Conservation (phyloP, 2,797 vertebrate genomes). For the Typhlichthys subterraneus region DNA sequence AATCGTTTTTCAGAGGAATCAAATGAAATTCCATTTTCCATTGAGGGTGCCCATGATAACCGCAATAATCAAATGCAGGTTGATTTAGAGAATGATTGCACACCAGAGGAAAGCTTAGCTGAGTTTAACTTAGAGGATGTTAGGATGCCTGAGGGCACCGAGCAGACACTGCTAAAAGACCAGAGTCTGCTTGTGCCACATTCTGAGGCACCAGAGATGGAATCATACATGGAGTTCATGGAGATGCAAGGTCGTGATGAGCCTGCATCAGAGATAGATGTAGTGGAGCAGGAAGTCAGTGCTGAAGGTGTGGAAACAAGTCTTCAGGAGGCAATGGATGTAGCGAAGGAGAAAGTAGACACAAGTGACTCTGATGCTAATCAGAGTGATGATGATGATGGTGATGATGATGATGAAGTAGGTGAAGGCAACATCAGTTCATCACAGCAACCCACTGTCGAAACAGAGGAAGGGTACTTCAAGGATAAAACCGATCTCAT, state of each 20-base stretch:
- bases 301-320: conserved; percentile 22
- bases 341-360: conserved; percentile 21
- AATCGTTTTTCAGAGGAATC: conserved; percentile 31
- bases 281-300: conserved; percentile 24
- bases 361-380: conserved; percentile 30
- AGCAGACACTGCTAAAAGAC: conserved; percentile 32
- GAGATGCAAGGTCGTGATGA: conserved; percentile 7
- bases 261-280: conserved; percentile 3
- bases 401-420: conserved; percentile 19
- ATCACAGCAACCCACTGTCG: conserved; percentile 29
- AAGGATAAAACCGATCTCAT: conserved; percentile 15
- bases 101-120: conserved; percentile 49
- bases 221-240: conserved; percentile 8
- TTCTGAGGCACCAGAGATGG: conserved; percentile 21
- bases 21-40: conserved; percentile 23
- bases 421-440: conserved; percentile 32
- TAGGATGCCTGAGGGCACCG: conserved; percentile 27
- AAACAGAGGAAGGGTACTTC: conserved; percentile 29
- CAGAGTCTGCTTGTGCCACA: conserved; percentile 24
- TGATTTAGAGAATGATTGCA: conserved; percentile 12
- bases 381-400: conserved; percentile 29
- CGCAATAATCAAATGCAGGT: conserved; percentile 19
- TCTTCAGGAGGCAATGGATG: conserved; percentile 20
- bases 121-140: conserved; percentile 64
- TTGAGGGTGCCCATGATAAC: neutral